phyloP scores from a whole-genome alignment of 2,888 invertebrate species.

The Panzeria rudis region DNA sequence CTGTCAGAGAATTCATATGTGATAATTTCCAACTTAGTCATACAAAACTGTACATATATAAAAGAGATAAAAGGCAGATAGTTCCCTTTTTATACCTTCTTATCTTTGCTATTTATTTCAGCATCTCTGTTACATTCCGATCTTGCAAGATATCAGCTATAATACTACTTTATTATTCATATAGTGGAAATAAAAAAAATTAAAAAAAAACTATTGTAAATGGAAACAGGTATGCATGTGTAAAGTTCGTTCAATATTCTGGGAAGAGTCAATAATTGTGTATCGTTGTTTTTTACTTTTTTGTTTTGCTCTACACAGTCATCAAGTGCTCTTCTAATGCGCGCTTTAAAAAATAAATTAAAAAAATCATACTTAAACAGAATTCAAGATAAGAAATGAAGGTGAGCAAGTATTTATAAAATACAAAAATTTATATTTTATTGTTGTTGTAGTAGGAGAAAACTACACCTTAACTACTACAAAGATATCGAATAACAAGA shows the following conservation, averaged over 20 bases:
- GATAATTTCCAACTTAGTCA: too few species aligned
- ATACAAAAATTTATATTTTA: background rate
- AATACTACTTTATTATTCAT: slow-evolving; percentile 59
- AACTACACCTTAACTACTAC: slow-evolving; percentile 45
- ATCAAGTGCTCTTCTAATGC: slow-evolving; percentile 65
- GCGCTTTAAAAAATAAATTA: slow-evolving; percentile 40
- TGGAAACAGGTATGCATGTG: too few species aligned
- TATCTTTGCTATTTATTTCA: slow-evolving; percentile 28
- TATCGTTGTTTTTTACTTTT: background rate
- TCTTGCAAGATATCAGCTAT: slow-evolving; percentile 63
- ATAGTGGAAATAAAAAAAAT: slow-evolving; percentile 37
- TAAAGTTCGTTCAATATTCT: slow-evolving; percentile 34
- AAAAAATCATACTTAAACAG: slow-evolving; percentile 27
- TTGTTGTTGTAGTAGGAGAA: slow-evolving; percentile 47
- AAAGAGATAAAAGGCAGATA: too few species aligned
- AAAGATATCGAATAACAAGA: slow-evolving; percentile 14
- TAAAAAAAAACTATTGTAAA: background rate
- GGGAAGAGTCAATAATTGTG: slow-evolving; percentile 34
- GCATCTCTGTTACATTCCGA: slow-evolving; percentile 57
- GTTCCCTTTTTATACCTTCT: too few species aligned
- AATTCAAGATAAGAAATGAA: slow-evolving; percentile 65
- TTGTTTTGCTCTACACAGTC: slow-evolving; percentile 49
- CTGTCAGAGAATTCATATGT: too few species aligned
- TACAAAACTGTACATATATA: too few species aligned
- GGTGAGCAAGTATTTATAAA: slow-evolving; percentile 67